A percentile compares a stretch with the other conserved stretches of the same genome.
Evolutionary conservation across 2,888 invertebrate species (phyloP).

Genomic region (Hypsopygia costalis): DNA sequence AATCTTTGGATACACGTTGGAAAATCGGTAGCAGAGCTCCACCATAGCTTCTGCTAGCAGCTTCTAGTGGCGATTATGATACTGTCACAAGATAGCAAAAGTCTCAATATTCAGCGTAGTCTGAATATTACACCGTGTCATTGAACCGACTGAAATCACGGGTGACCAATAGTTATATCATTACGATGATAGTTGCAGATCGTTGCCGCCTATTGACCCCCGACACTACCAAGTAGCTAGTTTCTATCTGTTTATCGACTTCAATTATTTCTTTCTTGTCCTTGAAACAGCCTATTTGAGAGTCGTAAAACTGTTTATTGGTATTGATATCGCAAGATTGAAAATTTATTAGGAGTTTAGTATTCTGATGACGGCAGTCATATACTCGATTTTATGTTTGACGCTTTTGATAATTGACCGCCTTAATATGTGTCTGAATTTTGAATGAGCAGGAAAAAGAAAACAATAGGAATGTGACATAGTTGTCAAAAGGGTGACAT

Average conservation of each 20-base stretch:
- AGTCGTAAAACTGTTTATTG: conserved; percentile 36
- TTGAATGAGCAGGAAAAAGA: neutral
- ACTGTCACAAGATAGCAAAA: too few relatives aligned
- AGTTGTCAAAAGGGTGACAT: too few relatives aligned
- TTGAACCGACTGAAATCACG: conserved; percentile 66
- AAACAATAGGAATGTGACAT: too few relatives aligned
- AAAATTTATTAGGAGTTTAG: conserved; percentile 8
- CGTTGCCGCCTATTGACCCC: conserved; percentile 63
- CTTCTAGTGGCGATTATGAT: too few relatives aligned
- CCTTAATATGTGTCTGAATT: conserved; percentile 1
- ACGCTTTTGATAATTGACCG: neutral
- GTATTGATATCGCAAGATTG: conserved; percentile 11
- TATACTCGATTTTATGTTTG: conserved; percentile 1
- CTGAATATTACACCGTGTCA: conserved; percentile 37
- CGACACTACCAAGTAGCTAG: conserved; percentile 55
- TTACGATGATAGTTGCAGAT: conserved; percentile 55
- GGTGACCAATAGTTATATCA: conserved; percentile 60
- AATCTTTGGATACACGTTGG: too few relatives aligned
- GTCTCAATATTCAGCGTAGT: too few relatives aligned
- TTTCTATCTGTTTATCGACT: conserved; percentile 59
- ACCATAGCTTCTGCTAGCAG: too few relatives aligned
- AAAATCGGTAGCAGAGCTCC: too few relatives aligned
- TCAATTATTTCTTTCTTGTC: conserved; percentile 56
- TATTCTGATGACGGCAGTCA: conserved; percentile 1
- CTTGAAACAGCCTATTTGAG: conserved; percentile 33